phyloP scores from a whole-genome alignment of 2,113 vertebrate genomes.

The Vireo altiloquus region DNA sequence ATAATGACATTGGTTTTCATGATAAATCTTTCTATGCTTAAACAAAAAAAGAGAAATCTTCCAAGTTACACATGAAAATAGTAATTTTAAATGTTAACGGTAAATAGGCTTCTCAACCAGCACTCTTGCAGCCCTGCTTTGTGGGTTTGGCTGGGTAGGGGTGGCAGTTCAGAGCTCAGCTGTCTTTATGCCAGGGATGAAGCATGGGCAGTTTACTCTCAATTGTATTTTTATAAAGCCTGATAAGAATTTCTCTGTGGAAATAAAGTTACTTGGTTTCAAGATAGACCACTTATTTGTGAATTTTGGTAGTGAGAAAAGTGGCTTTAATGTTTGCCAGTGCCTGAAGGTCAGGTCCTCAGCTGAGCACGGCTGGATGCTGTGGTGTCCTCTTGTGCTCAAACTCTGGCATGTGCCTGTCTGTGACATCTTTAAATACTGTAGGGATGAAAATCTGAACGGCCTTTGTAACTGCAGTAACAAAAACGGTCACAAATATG shows the following conservation, averaged over 20 bases:
- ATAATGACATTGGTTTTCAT: not conserved
- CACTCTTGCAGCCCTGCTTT: not conserved
- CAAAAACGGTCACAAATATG: not conserved
- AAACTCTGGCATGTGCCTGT: not conserved
- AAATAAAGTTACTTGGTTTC: not conserved
- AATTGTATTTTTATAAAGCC: not conserved
- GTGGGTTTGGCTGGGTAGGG: not conserved
- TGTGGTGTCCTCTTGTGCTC: not conserved
- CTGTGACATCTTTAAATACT: constrained; percentile 8
- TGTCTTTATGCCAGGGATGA: not conserved
- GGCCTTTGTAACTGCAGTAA: not conserved
- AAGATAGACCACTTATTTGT: not conserved
- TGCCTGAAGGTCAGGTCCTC: not conserved
- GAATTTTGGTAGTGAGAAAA: not conserved
- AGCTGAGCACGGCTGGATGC: accelerated
- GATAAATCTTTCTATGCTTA: not conserved
- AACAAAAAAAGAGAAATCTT: not conserved
- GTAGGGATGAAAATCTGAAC: not conserved
- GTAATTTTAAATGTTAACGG: not conserved
- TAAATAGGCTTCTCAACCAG: not conserved
- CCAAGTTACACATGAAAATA: not conserved
- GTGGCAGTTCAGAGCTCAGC: not conserved
- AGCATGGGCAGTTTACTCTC: not conserved
- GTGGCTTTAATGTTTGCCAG: not conserved
- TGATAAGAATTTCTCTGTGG: not conserved